phyloP scores from a whole-genome alignment of 2,888 invertebrate species.

The Amblyjoppa proteus region DNA sequence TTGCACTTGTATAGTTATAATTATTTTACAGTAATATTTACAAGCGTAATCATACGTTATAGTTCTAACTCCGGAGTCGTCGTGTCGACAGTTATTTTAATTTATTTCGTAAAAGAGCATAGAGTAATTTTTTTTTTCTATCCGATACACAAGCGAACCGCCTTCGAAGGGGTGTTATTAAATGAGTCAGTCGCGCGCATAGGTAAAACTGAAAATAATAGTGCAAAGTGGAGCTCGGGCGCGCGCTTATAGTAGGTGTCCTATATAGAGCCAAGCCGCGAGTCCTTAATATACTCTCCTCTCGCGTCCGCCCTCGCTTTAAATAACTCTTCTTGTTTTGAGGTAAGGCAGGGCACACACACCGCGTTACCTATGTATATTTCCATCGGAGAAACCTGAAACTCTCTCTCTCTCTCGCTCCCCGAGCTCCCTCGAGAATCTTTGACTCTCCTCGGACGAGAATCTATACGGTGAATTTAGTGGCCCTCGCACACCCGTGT shows the following conservation, averaged over 20 bases:
- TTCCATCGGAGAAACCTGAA: conserved; percentile 69
- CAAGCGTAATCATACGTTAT: background rate
- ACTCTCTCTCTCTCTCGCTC: conserved; percentile 39
- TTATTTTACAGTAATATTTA: background rate
- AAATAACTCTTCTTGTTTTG: conserved; percentile 70
- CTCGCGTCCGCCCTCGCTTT: conserved; percentile 68
- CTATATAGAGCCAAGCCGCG: conserved; percentile 62
- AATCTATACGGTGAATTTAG: conserved; percentile 24
- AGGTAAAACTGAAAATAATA: conserved; percentile 67
- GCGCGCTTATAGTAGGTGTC: conserved; percentile 53
- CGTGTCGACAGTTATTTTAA: background rate
- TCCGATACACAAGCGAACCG: background rate
- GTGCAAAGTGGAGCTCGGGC: conserved; percentile 66
- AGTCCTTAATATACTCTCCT: conserved; percentile 67
- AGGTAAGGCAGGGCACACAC: conserved; percentile 64
- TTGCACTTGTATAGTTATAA: background rate
- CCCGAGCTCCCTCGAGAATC: conserved; percentile 34
- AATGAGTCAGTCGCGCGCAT: conserved; percentile 41
- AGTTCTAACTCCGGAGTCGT: background rate
- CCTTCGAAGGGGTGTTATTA: background rate
- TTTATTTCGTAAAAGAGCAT: background rate
- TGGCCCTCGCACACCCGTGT: background rate
- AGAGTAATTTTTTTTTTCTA: background rate
- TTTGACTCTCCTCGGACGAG: conserved; percentile 32
- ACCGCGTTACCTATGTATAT: conserved; percentile 62